Percentiles rank a stretch among this genome's conserved stretches.
These are phyloP conservation scores for Entelurus aequoreus DNA, from an alignment of 2,113 vertebrate species.

Conservation along the genomic window DNA sequence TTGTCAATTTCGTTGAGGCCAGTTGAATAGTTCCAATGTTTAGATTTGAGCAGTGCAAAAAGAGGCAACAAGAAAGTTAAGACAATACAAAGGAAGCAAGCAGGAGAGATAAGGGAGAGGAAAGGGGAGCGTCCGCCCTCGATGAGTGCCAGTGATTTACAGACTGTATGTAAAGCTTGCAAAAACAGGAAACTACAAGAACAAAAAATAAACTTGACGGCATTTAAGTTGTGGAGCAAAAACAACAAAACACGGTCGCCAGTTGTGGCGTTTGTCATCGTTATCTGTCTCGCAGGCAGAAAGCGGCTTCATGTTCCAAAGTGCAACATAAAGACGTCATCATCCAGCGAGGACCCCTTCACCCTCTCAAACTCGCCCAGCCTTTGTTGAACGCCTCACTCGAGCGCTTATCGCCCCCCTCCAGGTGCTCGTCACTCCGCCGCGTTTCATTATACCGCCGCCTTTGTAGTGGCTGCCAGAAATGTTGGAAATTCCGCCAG, in stretches of 20 bases:
- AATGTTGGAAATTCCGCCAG: constrained; percentile 9
- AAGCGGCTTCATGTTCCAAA: no score
- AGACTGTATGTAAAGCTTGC: no score
- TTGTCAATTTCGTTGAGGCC: no score
- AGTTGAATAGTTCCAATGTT: no score
- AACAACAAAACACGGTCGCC: not conserved
- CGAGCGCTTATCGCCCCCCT: constrained; percentile 41
- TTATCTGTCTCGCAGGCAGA: no score
- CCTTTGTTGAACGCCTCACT: constrained; percentile 36
- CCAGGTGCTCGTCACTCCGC: constrained; percentile 56
- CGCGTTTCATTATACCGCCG: constrained; percentile 34
- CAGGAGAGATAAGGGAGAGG: no score
- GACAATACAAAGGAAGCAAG: no score
- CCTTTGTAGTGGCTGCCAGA: constrained; percentile 22
- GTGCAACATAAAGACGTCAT: not conserved
- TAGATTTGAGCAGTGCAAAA: no score
- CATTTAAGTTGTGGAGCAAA: not conserved
- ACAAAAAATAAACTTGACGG: not conserved
- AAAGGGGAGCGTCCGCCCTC: no score
- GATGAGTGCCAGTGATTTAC: no score
- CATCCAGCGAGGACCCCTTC: not conserved
- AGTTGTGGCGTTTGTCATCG: not conserved
- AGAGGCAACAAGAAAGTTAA: no score
- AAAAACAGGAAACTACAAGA: not conserved
- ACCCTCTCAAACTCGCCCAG: constrained; percentile 28